Evolutionary conservation across 2,113 vertebrate genomes (phyloP).

Genomic region (Clinocottus analis): DNA sequence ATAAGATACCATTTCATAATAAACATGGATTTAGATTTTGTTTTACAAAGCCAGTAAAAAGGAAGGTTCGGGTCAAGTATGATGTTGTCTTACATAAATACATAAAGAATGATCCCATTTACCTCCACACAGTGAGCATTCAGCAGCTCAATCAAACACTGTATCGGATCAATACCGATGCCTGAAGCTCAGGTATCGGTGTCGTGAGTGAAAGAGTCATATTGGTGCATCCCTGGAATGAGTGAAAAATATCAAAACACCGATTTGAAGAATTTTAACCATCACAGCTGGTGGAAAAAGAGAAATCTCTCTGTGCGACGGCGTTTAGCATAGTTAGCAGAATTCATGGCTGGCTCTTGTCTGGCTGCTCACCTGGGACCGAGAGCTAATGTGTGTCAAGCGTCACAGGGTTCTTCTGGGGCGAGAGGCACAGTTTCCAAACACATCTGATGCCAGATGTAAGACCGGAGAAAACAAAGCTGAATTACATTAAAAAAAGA

Average conservation of each 20-base stretch:
- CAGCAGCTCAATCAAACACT: no score
- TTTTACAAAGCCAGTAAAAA: no score
- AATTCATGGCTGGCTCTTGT: not conserved
- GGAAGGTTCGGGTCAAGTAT: no score
- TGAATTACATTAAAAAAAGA: not conserved
- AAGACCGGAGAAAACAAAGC: conserved; percentile 1
- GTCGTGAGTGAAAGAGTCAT: not conserved
- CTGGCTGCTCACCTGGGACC: not conserved
- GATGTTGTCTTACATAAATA: no score
- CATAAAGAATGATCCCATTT: no score
- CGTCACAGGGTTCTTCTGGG: not conserved
- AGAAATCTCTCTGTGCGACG: not conserved
- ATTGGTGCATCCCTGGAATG: not conserved
- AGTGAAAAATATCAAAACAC: not conserved
- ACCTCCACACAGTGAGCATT: no score
- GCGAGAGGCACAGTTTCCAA: not conserved
- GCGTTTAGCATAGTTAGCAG: not conserved
- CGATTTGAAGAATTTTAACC: not conserved
- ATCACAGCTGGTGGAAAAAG: not conserved
- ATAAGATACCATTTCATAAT: no score
- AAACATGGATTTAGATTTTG: no score
- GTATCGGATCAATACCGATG: no score
- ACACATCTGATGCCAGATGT: not conserved
- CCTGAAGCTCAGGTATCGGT: no score
- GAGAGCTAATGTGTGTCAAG: not conserved